These are phyloP conservation scores for Ptyas mucosa DNA, from an alignment of 2,113 vertebrate genomes.

Conservation along the genomic window DNA sequence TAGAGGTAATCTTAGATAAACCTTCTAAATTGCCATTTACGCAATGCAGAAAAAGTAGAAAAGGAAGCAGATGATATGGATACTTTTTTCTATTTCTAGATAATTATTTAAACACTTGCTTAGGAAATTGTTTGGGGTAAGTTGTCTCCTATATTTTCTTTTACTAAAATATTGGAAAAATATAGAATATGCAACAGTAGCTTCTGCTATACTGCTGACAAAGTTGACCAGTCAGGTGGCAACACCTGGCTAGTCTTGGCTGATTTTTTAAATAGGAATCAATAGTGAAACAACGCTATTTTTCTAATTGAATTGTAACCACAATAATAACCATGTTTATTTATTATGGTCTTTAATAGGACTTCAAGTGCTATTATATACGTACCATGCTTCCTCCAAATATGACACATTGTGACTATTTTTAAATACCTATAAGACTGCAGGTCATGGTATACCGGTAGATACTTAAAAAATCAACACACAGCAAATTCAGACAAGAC, in stretches of 20 bases:
- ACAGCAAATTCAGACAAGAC: background rate
- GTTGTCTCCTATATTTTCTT: constrained; percentile 23
- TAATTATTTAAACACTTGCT: background rate
- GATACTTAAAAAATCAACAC: background rate
- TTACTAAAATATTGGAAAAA: constrained; percentile 46
- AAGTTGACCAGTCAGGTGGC: background rate
- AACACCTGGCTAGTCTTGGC: background rate
- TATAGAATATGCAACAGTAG: background rate
- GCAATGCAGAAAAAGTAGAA: background rate
- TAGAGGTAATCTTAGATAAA: background rate
- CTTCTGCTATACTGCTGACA: constrained; percentile 19
- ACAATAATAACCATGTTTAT: background rate
- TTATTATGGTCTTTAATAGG: background rate
- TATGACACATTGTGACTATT: background rate
- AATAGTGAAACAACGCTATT: background rate
- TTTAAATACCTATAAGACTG: background rate
- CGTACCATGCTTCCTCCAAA: background rate
- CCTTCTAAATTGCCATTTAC: background rate
- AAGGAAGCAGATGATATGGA: background rate
- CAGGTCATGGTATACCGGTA: too few species aligned
- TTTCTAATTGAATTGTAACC: background rate
- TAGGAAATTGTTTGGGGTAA: constrained; percentile 52
- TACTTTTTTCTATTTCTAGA: background rate
- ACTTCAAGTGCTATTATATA: background rate
- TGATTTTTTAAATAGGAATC: background rate